Conservation (phyloP, 1,140 invertebrate genomes). For the Drosophila repleta region DNA sequence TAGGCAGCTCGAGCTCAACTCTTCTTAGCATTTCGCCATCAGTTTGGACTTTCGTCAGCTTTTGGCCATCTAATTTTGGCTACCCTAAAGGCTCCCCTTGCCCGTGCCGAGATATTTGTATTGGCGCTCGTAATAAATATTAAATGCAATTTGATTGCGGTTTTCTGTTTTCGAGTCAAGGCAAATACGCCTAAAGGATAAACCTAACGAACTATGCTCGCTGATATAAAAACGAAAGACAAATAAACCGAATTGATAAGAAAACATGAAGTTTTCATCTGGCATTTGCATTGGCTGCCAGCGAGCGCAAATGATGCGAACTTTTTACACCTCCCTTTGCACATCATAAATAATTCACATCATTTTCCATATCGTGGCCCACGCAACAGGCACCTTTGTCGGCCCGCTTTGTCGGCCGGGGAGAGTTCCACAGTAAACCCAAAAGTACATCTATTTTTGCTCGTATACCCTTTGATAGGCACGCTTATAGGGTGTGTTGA, state of each 20-base stretch:
- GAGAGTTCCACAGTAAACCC: background rate
- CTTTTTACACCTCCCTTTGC: constrained; percentile 38
- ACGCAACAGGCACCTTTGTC: constrained; percentile 29
- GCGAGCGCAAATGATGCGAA: constrained; percentile 41
- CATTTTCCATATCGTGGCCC: constrained; percentile 55
- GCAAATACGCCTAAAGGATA: background rate
- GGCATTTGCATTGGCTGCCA: constrained; percentile 10
- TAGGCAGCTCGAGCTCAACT: background rate
- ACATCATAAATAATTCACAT: constrained; percentile 69
- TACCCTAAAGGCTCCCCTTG: constrained; percentile 1
- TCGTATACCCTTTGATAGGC: too few species aligned
- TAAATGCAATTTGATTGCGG: constrained; percentile 79
- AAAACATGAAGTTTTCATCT: background rate
- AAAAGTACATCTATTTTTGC: constrained; percentile 12
- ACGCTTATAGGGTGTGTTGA: too few species aligned
- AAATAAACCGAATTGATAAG: background rate
- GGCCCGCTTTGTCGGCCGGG: background rate
- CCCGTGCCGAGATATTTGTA: constrained; percentile 6
- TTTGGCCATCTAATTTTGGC: constrained; percentile 9
- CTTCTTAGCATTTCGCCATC: background rate
- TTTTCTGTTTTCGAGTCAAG: constrained; percentile 33
- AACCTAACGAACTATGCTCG: constrained; percentile 23
- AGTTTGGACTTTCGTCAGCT: constrained; percentile 4
- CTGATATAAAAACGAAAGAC: background rate
- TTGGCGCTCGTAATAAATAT: constrained; percentile 64